Base-by-base conservation (phyloP, 2,888 invertebrate genomes). In the Cephalotes varians region DNA sequence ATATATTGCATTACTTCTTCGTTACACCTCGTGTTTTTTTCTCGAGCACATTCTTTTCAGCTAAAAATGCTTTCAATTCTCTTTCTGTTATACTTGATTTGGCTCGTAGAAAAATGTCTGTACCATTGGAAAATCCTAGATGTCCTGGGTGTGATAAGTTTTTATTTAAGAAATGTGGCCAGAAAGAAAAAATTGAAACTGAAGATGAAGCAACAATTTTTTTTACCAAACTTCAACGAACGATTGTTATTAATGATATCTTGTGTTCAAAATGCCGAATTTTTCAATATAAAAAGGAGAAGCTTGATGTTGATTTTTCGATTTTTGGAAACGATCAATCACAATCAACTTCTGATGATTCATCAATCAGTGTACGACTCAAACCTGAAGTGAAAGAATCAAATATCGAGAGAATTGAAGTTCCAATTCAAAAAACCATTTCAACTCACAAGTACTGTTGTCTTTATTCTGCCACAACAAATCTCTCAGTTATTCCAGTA, bases 361-460 rank as follows among this genome's bases (percentile, higher is more conserved):
- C 69, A 49, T n/a, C 56, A 44, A 49, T 58, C 47, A 40, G 5
- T 40, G 21, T 34, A 18, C n/a, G 6, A 34, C 40, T 64, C 2
- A 71, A 79, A 79, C 5, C 49, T 49, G 28, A 18, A 9, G 34
- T 3, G 5, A 34, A 34, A 2, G n/a, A 67, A 67, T 10, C 18
- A 5, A 67, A 49, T 49, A 15, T 7, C 47, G 83, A 83, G 34
- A 69, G 71, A 62, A 79, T 85, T 31, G 84, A 85, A 79, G 67
- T 90, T 82, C 76, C 40, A 56, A 83, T 87, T 18, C 37, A 73
- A 34, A 73, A 86, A 82, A 86, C 86, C 21, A 71, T 87, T 71
- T 15, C 82, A n/a, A 87, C 86, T 34, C 90, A 91, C 12, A 85
- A 77, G 64, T 84, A 82, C 64, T 88, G 88, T 60, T 90, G 80